These are phyloP conservation scores for Sapayoa aenigma DNA, from an alignment of 2,113 vertebrate species.

Conservation along the genomic window DNA sequence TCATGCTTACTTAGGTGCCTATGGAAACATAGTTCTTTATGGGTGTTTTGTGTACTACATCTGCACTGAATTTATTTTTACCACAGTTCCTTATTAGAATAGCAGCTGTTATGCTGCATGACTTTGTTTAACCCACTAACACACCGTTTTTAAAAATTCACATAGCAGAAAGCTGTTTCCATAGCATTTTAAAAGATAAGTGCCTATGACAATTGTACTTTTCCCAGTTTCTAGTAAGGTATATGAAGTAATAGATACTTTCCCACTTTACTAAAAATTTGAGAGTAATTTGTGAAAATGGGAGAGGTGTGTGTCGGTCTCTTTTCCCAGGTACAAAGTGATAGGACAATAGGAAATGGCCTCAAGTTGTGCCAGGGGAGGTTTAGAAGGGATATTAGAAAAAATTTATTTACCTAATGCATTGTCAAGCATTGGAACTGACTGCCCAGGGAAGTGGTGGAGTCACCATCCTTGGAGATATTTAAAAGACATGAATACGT, in stretches of 20 bases:
- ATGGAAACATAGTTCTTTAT: not conserved
- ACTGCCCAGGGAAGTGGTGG: not conserved
- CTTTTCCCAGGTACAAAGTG: not conserved
- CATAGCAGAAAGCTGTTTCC: not conserved
- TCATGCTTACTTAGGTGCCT: constrained; percentile 27
- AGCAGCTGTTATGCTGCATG: not conserved
- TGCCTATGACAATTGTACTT: not conserved
- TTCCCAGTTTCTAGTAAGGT: not conserved
- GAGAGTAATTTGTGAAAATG: not conserved
- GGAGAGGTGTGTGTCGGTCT: not conserved
- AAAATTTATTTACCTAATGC: not conserved
- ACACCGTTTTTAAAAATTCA: not conserved
- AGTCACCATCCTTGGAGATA: not conserved
- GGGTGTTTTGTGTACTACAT: not conserved
- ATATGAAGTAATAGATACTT: not conserved
- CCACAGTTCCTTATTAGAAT: not conserved
- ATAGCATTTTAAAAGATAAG: not conserved
- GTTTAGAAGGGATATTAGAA: not conserved
- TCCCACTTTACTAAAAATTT: not conserved
- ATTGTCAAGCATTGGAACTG: not conserved
- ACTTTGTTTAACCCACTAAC: not conserved
- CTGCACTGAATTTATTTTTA: constrained; percentile 21
- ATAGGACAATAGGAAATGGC: not conserved
- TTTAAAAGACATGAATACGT: not conserved
- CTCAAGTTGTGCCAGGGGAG: not conserved